A percentile compares a stretch with the other conserved stretches of the same genome.
Conservation (phyloP, 2,888 invertebrate species). For the Chesias legatella region DNA sequence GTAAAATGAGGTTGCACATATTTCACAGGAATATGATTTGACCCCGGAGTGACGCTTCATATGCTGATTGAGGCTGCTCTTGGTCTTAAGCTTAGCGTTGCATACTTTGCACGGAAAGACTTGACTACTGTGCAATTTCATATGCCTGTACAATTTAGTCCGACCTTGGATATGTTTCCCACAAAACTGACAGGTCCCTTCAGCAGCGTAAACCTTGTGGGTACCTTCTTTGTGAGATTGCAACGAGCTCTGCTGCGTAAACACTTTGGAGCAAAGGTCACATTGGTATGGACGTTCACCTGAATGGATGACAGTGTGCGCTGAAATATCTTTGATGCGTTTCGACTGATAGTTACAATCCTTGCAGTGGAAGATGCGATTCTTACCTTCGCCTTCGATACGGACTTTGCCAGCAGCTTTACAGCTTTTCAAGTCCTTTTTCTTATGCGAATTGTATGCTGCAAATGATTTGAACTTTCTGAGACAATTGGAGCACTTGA, state of each 20-base stretch:
- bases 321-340: slow-evolving; percentile 47
- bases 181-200: slow-evolving; percentile 57
- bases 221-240: slow-evolving; percentile 48
- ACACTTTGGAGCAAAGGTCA: slow-evolving; percentile 46
- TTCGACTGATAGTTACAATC: slow-evolving; percentile 49
- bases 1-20: slow-evolving; percentile 55
- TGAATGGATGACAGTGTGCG: slow-evolving; percentile 50
- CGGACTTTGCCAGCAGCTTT: slow-evolving; percentile 12
- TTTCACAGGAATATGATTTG: slow-evolving; percentile 55
- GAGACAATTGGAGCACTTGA: slow-evolving; percentile 40
- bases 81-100: slow-evolving; percentile 42
- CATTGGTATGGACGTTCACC: slow-evolving; percentile 56
- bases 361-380: slow-evolving; percentile 31
- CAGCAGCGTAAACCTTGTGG: slow-evolving; percentile 44
- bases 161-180: slow-evolving; percentile 56
- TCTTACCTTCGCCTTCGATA: slow-evolving; percentile 25
- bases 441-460: slow-evolving; percentile 29
- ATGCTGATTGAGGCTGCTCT: slow-evolving; percentile 37
- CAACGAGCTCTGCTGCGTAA: slow-evolving; percentile 52
- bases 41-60: slow-evolving; percentile 54
- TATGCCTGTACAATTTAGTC: slow-evolving; percentile 45
- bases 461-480: slow-evolving; percentile 31
- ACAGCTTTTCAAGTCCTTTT: slow-evolving; percentile 19
- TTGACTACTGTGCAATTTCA: slow-evolving; percentile 39
- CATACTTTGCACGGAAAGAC: slow-evolving; percentile 45